Conservation (phyloP, 2,797 vertebrate species). For the Gymnoscopelus braueri region DNA sequence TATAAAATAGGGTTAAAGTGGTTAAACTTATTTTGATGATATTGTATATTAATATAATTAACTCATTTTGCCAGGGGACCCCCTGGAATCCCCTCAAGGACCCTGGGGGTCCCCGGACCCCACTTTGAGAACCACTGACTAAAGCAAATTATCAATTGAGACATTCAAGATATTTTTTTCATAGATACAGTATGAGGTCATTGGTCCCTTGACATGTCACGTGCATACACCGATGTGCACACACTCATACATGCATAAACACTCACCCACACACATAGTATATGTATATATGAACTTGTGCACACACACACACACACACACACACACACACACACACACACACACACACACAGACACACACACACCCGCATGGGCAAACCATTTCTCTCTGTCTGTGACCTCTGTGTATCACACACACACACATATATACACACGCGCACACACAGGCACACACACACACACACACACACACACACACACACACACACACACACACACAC, state of each 20-base stretch:
- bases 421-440: constrained; percentile 13
- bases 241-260: neutral
- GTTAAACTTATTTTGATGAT: no score
- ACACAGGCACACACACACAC: constrained; percentile 42
- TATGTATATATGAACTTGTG: no score
- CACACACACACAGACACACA: constrained; percentile 8
- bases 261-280: constrained; percentile 8
- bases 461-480: constrained; percentile 39
- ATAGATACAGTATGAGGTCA: constrained; percentile 51
- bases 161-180: constrained; percentile 25
- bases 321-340: neutral
- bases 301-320: constrained; percentile 1
- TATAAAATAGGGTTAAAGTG: no score
- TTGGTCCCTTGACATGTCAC: neutral
- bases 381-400: no score
- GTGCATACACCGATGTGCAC: neutral
- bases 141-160: constrained; percentile 33
- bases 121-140: neutral
- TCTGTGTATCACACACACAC: constrained; percentile 2
- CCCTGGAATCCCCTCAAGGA: no score
- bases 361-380: no score
- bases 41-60: no score
- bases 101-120: no score
- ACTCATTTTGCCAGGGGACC: no score
- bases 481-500: constrained; percentile 33